Percentiles rank a stretch among this genome's conserved stretches.
Evolutionary conservation across 2,888 invertebrate genomes (phyloP).

Genomic region (Nemurella pictetii): DNA sequence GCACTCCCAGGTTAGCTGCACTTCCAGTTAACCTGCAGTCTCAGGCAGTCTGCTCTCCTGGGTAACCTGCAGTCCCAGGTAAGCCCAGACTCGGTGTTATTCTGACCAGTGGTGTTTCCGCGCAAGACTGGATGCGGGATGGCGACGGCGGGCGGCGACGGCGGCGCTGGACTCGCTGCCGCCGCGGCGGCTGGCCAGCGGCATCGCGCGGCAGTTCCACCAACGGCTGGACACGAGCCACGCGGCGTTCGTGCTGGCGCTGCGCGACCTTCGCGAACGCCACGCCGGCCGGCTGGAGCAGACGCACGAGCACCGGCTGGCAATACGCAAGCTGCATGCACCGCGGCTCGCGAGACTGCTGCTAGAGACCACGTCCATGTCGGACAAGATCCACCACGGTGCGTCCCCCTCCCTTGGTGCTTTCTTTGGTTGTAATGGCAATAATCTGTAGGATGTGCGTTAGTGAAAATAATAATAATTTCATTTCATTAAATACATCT

Average conservation of each 20-base stretch:
- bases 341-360: conserved; percentile 80
- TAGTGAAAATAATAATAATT: too few species aligned
- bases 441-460: too few species aligned
- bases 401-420: neutral
- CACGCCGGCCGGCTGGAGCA: conserved; percentile 73
- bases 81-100: too few species aligned
- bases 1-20: too few species aligned
- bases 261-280: conserved; percentile 70
- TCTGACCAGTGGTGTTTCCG: conserved; percentile 46
- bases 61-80: too few species aligned
- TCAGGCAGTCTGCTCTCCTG: too few species aligned
- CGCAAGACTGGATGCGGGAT: conserved; percentile 60
- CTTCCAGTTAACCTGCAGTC: too few species aligned
- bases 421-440: too few species aligned
- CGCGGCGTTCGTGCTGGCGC: conserved; percentile 73
- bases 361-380: conserved; percentile 80
- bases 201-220: conserved; percentile 72
- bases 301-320: conserved; percentile 77
- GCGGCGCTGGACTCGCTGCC: conserved; percentile 71
- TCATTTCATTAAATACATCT: too few species aligned
- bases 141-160: conserved; percentile 71
- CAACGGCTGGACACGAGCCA: conserved; percentile 77
- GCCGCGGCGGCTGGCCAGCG: conserved; percentile 69
- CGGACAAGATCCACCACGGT: conserved; percentile 75
- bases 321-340: conserved; percentile 75